Base-by-base conservation (phyloP, 1,140 invertebrate species). In the Portunus trituberculatus region DNA sequence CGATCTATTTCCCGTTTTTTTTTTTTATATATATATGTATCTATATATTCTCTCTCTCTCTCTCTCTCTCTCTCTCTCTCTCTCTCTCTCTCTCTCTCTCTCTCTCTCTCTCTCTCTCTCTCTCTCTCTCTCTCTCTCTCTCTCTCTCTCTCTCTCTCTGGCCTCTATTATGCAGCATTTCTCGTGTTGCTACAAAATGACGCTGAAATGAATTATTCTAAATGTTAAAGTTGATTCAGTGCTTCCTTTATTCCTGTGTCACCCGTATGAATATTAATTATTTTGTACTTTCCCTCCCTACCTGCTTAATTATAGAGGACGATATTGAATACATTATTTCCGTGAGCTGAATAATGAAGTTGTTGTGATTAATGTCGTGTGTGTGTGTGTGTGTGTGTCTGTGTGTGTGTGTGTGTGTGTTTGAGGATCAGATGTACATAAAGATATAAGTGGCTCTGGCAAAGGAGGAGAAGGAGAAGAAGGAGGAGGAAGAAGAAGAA, bases 21-120 rank as follows among this genome's bases (percentile, higher is more conserved):
- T 20, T 59, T 20, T 59, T 10, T 59, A 20, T 59, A 0, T 59
- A 12, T 59, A 0, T 59, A 12, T 59, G 0, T 59, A 20, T 59
- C 8, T 59, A 6, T 52, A 14, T 59, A 14, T 59, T 59, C 8
- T 59, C 0, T 59, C 48, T 52, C 48, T 52, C 6, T 52, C 48
- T 52, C 48, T 52, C 6, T 52, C 48, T 14, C 48, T 14, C 14
- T 12, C 12, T 20, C 52, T 59, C 52, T 59, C 84, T 14, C 84
- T 86, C 84, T 86, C 84, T 14, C 84, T 86, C 84, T 86, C 84
- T 14, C 84, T 86, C 84, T 86, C 84, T 86, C 84, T 86, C 84
- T 86, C 84, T 86, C 84, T 86, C 84, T 86, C 84, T 86, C 84
- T 86, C 84, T 86, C 84, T 86, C 84, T 86, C 84, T 86, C 84